Percentiles rank a stretch among this genome's conserved stretches.
These are phyloP conservation scores for Pogonomyrmex californicus DNA, from an alignment of 1,140 invertebrate genomes.

Conservation along the genomic window DNA sequence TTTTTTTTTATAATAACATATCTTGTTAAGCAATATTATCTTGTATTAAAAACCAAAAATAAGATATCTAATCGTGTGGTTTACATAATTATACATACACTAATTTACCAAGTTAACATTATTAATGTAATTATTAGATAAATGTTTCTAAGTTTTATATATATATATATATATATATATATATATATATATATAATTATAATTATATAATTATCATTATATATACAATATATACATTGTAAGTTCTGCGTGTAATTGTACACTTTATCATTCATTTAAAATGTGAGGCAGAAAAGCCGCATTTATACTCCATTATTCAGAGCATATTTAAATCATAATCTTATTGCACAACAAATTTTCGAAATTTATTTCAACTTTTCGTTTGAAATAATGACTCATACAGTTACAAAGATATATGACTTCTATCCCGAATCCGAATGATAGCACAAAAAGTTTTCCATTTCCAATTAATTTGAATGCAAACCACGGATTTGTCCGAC, in stretches of 20 bases:
- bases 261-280: neutral
- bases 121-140: constrained; percentile 1
- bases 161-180: too few species aligned
- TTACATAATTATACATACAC: too few species aligned
- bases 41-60: neutral
- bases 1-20: neutral
- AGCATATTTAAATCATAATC: neutral
- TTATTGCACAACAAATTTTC: neutral
- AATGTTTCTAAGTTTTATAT: neutral
- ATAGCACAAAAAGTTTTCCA: neutral
- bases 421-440: too few species aligned
- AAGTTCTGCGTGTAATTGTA: neutral
- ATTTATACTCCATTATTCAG: neutral
- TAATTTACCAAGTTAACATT: neutral
- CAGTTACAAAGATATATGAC: too few species aligned
- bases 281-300: neutral
- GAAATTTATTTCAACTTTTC: neutral
- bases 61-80: neutral
- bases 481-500: neutral
- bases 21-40: neutral
- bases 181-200: too few species aligned
- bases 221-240: too few species aligned
- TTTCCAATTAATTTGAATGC: neutral
- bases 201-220: too few species aligned
- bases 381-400: neutral